Evolutionary conservation across 2,113 vertebrate species (phyloP).

Genomic region (Dinomys branickii): DNA sequence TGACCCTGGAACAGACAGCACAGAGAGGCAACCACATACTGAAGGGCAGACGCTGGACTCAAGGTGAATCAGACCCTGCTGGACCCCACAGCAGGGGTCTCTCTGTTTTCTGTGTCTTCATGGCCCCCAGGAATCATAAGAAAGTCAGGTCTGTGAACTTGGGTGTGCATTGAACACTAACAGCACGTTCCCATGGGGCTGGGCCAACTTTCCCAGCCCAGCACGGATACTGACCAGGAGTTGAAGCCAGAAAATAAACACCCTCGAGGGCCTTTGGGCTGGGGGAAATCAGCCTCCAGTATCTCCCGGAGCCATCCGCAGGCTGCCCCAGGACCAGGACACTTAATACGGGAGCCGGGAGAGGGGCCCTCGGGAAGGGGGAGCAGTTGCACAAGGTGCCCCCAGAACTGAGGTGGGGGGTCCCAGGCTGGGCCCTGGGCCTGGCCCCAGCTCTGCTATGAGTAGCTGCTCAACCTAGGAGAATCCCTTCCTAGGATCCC

Average conservation of each 20-base stretch:
- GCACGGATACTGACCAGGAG: background rate
- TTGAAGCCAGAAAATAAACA: background rate
- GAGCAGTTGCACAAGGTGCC: background rate
- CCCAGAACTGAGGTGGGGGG: background rate
- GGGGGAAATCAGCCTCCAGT: background rate
- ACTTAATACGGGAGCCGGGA: background rate
- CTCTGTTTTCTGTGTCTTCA: background rate
- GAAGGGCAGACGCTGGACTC: background rate
- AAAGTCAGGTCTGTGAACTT: background rate
- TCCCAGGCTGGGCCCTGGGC: background rate
- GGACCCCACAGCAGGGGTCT: background rate
- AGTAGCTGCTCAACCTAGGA: background rate
- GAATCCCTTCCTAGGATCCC: background rate
- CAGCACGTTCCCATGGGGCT: too few species aligned
- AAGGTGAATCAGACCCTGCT: background rate
- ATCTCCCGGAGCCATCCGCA: background rate
- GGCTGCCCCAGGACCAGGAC: background rate
- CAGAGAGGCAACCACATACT: background rate
- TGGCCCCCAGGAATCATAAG: background rate
- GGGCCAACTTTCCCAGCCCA: background rate
- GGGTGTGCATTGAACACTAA: fast-evolving
- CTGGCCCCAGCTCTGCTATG: background rate
- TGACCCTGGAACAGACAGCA: background rate
- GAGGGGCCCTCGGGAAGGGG: background rate
- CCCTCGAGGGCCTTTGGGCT: background rate